These are phyloP conservation scores for Clusia tigrina DNA, from an alignment of 2,888 invertebrate species.

Conservation along the genomic window DNA sequence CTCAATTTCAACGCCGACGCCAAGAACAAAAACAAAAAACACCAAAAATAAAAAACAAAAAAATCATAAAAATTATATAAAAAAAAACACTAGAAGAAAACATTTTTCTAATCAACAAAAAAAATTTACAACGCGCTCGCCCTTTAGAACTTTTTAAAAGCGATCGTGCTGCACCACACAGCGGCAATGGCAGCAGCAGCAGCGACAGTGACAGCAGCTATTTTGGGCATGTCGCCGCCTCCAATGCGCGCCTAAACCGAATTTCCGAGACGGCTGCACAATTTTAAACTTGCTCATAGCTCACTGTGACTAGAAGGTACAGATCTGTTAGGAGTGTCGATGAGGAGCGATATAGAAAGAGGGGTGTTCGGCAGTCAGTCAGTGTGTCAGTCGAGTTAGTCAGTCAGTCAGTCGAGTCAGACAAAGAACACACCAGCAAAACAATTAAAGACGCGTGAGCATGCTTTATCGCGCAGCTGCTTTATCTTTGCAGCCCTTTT, in stretches of 20 bases:
- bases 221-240: no score
- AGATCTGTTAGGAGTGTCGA: no score
- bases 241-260: no score
- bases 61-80: no score
- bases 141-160: constrained; percentile 15
- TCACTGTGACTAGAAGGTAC: no score
- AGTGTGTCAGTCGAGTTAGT: no score
- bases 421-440: constrained; percentile 41
- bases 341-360: no score
- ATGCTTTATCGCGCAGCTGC: neutral
- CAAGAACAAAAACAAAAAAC: constrained; percentile 12
- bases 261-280: no score
- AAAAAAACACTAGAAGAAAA: neutral
- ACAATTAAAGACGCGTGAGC: neutral
- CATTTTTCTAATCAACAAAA: constrained; percentile 1
- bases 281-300: no score
- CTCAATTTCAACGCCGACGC: constrained; percentile 16
- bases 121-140: constrained; percentile 22
- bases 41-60: constrained; percentile 6
- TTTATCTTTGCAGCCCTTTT: neutral
- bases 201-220: constrained; percentile 40
- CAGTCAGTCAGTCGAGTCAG: no score
- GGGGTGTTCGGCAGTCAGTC: no score
- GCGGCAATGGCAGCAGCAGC: constrained; percentile 39
- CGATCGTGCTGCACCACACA: constrained; percentile 2